Base-by-base conservation (phyloP, 1,140 invertebrate genomes). In the Doryteuthis pealeii region DNA sequence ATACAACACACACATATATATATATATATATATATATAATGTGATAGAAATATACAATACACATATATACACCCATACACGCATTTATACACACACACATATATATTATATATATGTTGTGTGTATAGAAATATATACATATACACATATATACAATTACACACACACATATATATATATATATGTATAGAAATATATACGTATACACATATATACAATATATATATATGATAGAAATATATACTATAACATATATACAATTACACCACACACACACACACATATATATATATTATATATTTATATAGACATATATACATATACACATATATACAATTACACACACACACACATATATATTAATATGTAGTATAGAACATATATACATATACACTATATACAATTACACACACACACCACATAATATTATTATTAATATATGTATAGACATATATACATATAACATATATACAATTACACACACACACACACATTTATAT, bases 241-340 rank as follows among this genome's bases (percentile, higher is more conserved):
- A n/a, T n/a, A n/a, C n/a, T n/a, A n/a, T n/a, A n/a, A n/a, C n/a
- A n/a, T n/a, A n/a, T n/a, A n/a, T n/a, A n/a, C n/a, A n/a, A n/a
- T n/a, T n/a, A n/a, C n/a, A n/a, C n/a, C n/a, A n/a, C n/a, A n/a
- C n/a, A n/a, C n/a, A n/a, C n/a, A n/a, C 22, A 1, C 22, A 49
- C 12, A 67, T 67, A 12, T 68, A 31, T 68, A 22, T 31, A 68
- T 68, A 68, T 68, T 68, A 68, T 68, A 68, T 31, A 68, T 31
- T 10, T 68, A 68, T 68, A 67, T n/a, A n/a, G n/a, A n/a, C n/a
- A n/a, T n/a, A n/a, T n/a, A n/a, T n/a, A n/a, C n/a, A n/a, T n/a
- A n/a, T n/a, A n/a, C n/a, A n/a, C n/a, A n/a, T n/a, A n/a, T n/a
- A n/a, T n/a, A n/a, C n/a, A n/a, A 12, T 12, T 67, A 67, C 26